These are phyloP conservation scores for Pasiphila rectangulata DNA, from an alignment of 2,888 invertebrate genomes.

Conservation along the genomic window DNA sequence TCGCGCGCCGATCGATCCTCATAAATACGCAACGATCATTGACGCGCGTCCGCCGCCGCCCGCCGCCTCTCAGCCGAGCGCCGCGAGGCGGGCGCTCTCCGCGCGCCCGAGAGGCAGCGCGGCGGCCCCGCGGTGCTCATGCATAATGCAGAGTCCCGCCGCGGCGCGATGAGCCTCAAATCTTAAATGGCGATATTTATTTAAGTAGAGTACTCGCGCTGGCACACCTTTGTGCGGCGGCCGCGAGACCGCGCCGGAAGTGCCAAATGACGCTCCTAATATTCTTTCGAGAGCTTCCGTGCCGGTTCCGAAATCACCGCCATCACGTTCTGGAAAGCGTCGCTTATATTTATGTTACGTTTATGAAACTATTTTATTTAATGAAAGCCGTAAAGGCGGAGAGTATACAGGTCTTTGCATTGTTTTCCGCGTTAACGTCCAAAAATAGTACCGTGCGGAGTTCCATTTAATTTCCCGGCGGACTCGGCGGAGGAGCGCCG, in stretches of 20 bases:
- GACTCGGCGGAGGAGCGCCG: not conserved
- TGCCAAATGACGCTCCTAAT: slow-evolving; percentile 5
- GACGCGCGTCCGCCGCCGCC: slow-evolving; percentile 20
- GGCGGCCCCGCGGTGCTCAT: slow-evolving; percentile 39
- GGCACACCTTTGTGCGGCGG: slow-evolving; percentile 6
- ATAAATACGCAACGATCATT: slow-evolving; percentile 36
- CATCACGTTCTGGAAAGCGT: not conserved
- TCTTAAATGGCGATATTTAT: slow-evolving; percentile 56
- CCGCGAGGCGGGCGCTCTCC: no score
- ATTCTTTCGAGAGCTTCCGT: not conserved
- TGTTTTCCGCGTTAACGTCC: not conserved
- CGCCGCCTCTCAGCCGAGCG: no score
- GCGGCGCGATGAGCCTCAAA: slow-evolving; percentile 45
- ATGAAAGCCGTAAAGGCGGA: no score
- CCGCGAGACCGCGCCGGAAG: not conserved
- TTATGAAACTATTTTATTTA: not conserved
- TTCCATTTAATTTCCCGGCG: not conserved
- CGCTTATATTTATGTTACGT: not conserved
- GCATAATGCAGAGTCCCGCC: slow-evolving; percentile 50
- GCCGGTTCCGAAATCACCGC: not conserved
- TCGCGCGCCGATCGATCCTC: slow-evolving; percentile 29
- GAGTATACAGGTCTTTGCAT: not conserved
- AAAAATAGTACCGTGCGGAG: not conserved
- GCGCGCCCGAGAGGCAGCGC: no score
- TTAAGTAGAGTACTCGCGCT: slow-evolving; percentile 39